These are phyloP conservation scores for Hyperoodon ampullatus DNA, from an alignment of 2,113 vertebrate genomes.

Conservation along the genomic window DNA sequence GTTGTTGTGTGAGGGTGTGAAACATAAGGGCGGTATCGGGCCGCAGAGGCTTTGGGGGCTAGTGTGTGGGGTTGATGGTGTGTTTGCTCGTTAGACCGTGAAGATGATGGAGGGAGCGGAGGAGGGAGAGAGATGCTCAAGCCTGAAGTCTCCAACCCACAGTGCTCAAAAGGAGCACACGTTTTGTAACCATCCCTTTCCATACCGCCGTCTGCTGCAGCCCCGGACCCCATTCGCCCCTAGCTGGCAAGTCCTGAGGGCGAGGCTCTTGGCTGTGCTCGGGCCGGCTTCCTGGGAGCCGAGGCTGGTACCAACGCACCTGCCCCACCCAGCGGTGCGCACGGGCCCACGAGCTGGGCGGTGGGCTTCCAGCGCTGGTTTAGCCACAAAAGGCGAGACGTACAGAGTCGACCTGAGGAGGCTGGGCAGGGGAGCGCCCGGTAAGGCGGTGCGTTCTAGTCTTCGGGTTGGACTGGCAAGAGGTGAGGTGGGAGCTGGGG, in stretches of 20 bases:
- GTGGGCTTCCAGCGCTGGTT: neutral
- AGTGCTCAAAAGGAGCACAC: neutral
- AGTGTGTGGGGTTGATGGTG: neutral
- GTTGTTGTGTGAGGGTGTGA: slow-evolving; percentile 69
- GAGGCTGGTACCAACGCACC: neutral
- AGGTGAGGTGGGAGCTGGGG: neutral
- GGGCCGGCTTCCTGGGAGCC: neutral
- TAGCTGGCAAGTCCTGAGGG: neutral
- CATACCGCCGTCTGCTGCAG: neutral
- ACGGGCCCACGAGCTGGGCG: neutral
- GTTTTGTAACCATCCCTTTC: neutral
- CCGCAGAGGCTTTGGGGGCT: neutral
- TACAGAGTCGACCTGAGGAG: neutral
- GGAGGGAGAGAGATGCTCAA: neutral
- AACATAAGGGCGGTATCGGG: slow-evolving; percentile 8
- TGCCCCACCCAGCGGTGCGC: neutral
- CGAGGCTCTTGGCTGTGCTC: neutral
- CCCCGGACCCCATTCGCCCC: neutral
- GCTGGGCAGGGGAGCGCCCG: neutral
- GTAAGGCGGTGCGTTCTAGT: neutral
- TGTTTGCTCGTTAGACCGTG: neutral
- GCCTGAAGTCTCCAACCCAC: neutral
- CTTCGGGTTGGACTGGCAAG: neutral
- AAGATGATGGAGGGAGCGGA: neutral
- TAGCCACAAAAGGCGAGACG: slow-evolving; percentile 54